Conservation (phyloP, 2,797 vertebrate genomes). For the Clamator glandarius region DNA sequence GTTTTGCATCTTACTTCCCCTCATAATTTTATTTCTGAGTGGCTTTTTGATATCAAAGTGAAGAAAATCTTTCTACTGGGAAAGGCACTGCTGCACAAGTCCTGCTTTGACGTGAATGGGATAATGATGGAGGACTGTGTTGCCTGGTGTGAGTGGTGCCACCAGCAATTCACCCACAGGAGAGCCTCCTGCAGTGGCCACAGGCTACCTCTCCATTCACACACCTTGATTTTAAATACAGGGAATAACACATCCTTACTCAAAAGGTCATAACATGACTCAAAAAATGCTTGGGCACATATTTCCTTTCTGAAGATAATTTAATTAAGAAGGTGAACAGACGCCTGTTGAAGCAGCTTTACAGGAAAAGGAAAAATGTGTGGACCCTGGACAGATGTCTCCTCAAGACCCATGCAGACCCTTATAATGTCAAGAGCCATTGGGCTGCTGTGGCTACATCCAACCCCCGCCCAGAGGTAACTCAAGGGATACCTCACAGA, state of each 20-base stretch:
- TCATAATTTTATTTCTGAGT: neutral
- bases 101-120: neutral
- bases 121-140: accelerated
- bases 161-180: neutral
- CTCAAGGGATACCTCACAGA: neutral
- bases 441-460: neutral
- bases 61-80: neutral
- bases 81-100: neutral
- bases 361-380: neutral
- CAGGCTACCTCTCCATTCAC: neutral
- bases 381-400: neutral
- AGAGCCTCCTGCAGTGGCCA: neutral
- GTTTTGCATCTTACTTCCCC: neutral
- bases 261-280: neutral
- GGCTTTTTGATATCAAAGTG: neutral
- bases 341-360: neutral
- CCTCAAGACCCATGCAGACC: neutral
- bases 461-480: neutral
- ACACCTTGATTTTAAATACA: neutral
- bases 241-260: neutral
- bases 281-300: neutral
- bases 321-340: neutral
- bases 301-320: neutral
- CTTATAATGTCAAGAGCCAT: accelerated
- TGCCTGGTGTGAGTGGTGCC: neutral